phyloP scores from a whole-genome alignment of 2,797 vertebrate species.

The Lepidocolaptes lacrymiger region DNA sequence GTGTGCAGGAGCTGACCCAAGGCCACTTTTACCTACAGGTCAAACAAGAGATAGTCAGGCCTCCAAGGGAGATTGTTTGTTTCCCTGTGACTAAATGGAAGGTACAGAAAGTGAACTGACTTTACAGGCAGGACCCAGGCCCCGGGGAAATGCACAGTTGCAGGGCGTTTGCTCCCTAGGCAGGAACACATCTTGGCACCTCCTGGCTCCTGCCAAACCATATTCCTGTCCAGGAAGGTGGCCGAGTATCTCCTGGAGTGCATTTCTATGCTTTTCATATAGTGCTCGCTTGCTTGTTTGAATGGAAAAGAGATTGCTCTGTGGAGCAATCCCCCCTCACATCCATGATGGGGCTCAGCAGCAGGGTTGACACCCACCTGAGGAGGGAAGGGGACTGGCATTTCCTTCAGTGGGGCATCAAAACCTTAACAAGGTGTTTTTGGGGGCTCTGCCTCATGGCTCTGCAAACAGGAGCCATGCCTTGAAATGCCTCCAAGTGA shows the following conservation, averaged over 20 bases:
- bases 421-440: not conserved
- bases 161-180: not conserved
- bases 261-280: not conserved
- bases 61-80: not conserved
- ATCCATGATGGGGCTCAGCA: not conserved
- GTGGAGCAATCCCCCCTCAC: not conserved
- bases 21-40: not conserved
- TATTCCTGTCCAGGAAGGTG: not conserved
- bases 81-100: not conserved
- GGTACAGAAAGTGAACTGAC: not conserved
- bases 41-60: not conserved
- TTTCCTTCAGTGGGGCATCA: not conserved
- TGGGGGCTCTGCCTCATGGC: fast-evolving
- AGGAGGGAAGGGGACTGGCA: not conserved
- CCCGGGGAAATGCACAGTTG: not conserved
- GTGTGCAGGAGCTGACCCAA: not conserved
- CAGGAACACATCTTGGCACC: not conserved
- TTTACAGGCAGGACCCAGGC: not conserved
- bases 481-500: slow-evolving; percentile 11
- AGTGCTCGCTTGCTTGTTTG: not conserved
- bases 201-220: not conserved
- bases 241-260: not conserved
- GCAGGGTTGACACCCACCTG: not conserved
- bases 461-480: not conserved
- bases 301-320: not conserved